phyloP scores from a whole-genome alignment of 2,888 invertebrate species.

The Bedellia somnulentella region DNA sequence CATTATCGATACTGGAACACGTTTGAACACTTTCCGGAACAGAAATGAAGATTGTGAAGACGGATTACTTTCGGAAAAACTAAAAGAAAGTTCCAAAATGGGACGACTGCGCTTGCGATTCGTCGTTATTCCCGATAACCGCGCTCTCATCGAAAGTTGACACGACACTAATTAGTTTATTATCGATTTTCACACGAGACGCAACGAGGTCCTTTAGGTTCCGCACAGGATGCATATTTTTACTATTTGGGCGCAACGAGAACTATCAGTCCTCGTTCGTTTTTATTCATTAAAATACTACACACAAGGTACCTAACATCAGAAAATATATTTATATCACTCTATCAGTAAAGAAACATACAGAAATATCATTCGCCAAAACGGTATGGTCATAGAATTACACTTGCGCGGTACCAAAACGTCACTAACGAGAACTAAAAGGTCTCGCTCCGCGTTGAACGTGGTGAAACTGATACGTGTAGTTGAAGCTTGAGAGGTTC shows the following conservation, averaged over 20 bases:
- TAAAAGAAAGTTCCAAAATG: conserved; percentile 2
- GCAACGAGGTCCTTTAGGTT: conserved; percentile 5
- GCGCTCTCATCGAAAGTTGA: conserved; percentile 5
- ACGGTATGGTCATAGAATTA: conserved; percentile 5
- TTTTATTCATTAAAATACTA: conserved; percentile 5
- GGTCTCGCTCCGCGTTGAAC: conserved; percentile 1
- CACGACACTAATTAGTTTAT: conserved; percentile 5
- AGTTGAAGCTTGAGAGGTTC: no score
- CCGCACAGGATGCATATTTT: conserved; percentile 5
- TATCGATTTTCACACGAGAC: conserved; percentile 4
- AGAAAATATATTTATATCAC: conserved; percentile 3
- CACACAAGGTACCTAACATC: conserved; percentile 2
- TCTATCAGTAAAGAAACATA: conserved; percentile 5
- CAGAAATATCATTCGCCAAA: conserved; percentile 6
- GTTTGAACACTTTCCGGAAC: conserved; percentile 3
- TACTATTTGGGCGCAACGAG: conserved; percentile 6
- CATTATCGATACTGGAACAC: no score
- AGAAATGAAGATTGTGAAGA: conserved; percentile 2
- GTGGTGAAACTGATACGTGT: no score
- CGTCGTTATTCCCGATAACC: conserved; percentile 1
- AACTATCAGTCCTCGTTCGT: conserved; percentile 4
- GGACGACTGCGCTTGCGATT: conserved; percentile 1
- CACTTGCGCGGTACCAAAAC: conserved; percentile 4
- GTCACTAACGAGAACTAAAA: conserved; percentile 4
- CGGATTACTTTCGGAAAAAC: conserved; percentile 1